Conservation (phyloP, 2,113 vertebrate genomes). For the Tupaia chinensis region DNA sequence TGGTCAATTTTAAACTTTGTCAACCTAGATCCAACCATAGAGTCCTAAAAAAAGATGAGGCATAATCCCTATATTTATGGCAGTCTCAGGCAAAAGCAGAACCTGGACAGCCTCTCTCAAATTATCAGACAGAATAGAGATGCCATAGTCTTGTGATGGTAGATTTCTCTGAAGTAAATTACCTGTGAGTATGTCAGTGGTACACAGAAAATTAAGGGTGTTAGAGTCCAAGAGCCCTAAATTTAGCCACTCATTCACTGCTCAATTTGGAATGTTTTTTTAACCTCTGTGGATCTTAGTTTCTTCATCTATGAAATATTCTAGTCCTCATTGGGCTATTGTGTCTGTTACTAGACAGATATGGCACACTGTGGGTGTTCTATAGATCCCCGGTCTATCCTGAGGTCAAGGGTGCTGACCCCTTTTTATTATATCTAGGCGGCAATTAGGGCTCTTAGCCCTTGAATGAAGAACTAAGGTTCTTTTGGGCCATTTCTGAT, state of each 20-base stretch:
- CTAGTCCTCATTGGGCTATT: not conserved
- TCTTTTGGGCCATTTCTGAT: slow-evolving; percentile 58
- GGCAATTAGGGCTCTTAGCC: slow-evolving; percentile 33
- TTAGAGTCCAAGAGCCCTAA: not conserved
- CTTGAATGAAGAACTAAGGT: slow-evolving; percentile 46
- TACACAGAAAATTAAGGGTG: not conserved
- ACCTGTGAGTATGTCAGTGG: not conserved
- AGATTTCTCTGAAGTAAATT: not conserved
- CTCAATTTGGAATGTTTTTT: not conserved
- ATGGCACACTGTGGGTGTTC: not conserved
- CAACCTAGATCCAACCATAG: not conserved
- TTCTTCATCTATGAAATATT: slow-evolving; percentile 16
- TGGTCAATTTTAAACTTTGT: slow-evolving; percentile 1
- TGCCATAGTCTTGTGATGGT: not conserved
- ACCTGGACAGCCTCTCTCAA: not conserved
- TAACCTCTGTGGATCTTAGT: not conserved
- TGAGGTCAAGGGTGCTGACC: not conserved
- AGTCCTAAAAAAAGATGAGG: not conserved
- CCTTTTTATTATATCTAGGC: not conserved
- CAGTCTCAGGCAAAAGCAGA: not conserved
- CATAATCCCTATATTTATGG: not conserved
- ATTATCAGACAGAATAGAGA: not conserved
- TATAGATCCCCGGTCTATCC: not conserved
- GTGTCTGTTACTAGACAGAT: not conserved
- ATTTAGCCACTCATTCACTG: not conserved